A percentile compares a stretch with the other conserved stretches of the same genome.
Evolutionary conservation across 2,113 vertebrate species (phyloP).

Genomic region (Nycticryphes semicollaris): DNA sequence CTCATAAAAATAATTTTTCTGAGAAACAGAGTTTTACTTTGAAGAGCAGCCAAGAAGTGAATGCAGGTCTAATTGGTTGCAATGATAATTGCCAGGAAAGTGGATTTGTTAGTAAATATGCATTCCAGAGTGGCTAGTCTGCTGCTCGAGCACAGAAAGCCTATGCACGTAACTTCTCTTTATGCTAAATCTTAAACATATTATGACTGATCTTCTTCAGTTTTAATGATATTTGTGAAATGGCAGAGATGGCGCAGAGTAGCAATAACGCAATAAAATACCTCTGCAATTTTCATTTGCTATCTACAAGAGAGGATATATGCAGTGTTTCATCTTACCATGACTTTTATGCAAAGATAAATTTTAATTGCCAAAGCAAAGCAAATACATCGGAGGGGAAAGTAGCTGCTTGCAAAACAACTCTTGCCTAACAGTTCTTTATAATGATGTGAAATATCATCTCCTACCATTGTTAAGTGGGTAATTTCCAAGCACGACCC

Average conservation of each 20-base stretch:
- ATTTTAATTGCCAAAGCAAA: background rate
- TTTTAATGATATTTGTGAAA: conserved; percentile 25
- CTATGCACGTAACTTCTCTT: background rate
- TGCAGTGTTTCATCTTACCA: background rate
- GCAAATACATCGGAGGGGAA: background rate
- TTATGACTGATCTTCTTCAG: background rate
- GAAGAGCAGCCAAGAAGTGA: background rate
- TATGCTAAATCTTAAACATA: background rate
- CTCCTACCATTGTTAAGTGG: background rate
- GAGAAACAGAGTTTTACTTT: background rate
- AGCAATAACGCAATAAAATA: background rate
- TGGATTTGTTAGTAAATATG: background rate
- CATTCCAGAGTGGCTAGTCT: background rate
- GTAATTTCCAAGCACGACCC: background rate
- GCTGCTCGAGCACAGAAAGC: background rate
- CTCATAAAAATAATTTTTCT: background rate
- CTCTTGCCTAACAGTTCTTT: background rate
- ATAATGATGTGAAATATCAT: background rate
- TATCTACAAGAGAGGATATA: background rate
- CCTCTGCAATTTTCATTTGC: background rate
- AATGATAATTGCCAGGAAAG: background rate
- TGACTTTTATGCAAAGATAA: background rate
- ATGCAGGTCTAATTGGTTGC: background rate
- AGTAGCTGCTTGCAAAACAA: background rate
- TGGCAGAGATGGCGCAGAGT: background rate